Percentiles rank a stretch among this genome's conserved stretches.
phyloP scores from a whole-genome alignment of 2,113 vertebrate species.

The Gallinago undulata region DNA sequence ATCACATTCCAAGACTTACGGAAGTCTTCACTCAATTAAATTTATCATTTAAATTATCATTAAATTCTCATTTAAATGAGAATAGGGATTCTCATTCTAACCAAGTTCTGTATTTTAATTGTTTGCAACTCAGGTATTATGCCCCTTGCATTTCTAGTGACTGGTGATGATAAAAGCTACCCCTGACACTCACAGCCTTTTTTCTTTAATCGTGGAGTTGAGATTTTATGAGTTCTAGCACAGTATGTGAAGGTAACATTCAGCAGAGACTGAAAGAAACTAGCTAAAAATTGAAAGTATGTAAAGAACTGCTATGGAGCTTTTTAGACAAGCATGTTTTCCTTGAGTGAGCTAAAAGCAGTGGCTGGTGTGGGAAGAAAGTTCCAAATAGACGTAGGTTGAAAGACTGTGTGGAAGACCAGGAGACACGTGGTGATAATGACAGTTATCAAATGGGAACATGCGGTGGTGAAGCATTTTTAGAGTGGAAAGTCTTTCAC shows the following conservation, averaged over 20 bases:
- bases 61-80: not conserved
- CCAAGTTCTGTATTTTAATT: not conserved
- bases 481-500: not conserved
- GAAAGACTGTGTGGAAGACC: not conserved
- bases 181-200: not conserved
- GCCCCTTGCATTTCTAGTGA: not conserved
- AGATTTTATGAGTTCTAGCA: not conserved
- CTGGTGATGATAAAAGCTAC: not conserved
- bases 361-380: slow-evolving; percentile 34
- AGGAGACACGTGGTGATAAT: not conserved
- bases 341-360: slow-evolving; percentile 48
- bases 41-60: too few relatives aligned
- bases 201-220: not conserved
- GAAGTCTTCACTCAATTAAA: not conserved
- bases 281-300: not conserved
- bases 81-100: not conserved
- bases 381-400: slow-evolving; percentile 6
- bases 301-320: not conserved
- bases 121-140: not conserved
- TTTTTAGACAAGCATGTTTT: not conserved
- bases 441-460: not conserved
- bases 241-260: not conserved
- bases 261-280: slow-evolving; percentile 1
- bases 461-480: not conserved
- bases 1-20: not conserved